Evolutionary conservation across 2,797 vertebrate species (phyloP).

Genomic region (Eulemur rubriventer): DNA sequence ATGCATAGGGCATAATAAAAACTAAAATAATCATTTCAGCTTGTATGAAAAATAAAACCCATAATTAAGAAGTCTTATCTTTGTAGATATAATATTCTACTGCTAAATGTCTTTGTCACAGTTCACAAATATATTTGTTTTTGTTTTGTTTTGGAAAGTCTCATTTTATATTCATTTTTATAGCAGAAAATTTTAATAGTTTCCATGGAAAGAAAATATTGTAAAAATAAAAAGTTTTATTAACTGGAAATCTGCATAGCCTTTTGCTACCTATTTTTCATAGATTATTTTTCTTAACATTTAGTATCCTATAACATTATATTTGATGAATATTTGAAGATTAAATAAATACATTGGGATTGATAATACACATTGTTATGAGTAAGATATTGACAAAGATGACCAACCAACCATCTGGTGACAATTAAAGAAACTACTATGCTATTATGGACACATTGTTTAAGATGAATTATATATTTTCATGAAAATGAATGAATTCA

Average conservation of each 20-base stretch:
- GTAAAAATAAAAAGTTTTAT: constrained; percentile 50
- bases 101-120: constrained; percentile 47
- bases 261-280: not conserved
- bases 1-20: constrained; percentile 60
- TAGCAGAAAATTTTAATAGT: constrained; percentile 1
- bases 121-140: constrained; percentile 40
- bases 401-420: no score
- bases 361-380: not conserved
- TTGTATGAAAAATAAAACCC: constrained; percentile 65
- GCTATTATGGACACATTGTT: no score
- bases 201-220: constrained; percentile 32
- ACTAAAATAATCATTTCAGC: constrained; percentile 65
- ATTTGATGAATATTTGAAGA: constrained; percentile 34
- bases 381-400: not conserved
- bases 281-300: constrained; percentile 11
- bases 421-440: no score
- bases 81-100: constrained; percentile 19
- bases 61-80: constrained; percentile 68
- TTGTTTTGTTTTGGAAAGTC: constrained; percentile 57
- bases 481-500: not conserved
- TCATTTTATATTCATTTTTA: constrained; percentile 43
- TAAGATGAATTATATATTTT: no score
- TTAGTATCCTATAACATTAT: not conserved
- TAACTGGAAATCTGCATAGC: not conserved
- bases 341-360: not conserved